Evolutionary conservation across 2,113 vertebrate species (phyloP).

Genomic region (Geococcyx californianus): DNA sequence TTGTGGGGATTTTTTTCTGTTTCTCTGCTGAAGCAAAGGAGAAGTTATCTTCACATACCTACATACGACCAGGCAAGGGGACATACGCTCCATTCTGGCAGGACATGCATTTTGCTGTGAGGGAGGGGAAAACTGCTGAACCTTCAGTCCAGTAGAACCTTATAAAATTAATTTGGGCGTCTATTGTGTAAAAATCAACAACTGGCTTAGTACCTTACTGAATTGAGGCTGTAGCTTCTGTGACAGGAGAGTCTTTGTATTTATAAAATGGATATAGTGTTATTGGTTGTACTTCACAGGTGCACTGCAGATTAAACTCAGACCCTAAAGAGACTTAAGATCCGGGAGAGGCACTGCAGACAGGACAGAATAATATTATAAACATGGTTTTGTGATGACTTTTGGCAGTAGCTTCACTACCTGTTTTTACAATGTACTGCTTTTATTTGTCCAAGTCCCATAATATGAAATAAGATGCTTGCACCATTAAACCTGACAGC

Average conservation of each 20-base stretch:
- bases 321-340: neutral
- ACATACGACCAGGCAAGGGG: neutral
- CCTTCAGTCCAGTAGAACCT: neutral
- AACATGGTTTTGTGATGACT: neutral
- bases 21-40: neutral
- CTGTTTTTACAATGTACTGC: neutral
- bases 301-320: neutral
- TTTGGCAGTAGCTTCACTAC: neutral
- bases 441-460: constrained; percentile 23
- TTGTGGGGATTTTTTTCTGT: neutral
- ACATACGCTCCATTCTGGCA: neutral
- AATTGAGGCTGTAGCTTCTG: neutral
- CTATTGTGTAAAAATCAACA: neutral
- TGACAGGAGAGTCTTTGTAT: accelerated
- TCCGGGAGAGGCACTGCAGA: neutral
- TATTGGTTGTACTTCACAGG: neutral
- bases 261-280: neutral
- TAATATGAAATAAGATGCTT: neutral
- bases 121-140: neutral
- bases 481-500: constrained; percentile 4
- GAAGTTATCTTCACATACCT: neutral
- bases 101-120: neutral
- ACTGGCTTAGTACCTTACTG: neutral
- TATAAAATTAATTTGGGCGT: neutral
- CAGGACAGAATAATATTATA: neutral